Conservation (phyloP, 2,888 invertebrate genomes). For the Ariolimax columbianus region DNA sequence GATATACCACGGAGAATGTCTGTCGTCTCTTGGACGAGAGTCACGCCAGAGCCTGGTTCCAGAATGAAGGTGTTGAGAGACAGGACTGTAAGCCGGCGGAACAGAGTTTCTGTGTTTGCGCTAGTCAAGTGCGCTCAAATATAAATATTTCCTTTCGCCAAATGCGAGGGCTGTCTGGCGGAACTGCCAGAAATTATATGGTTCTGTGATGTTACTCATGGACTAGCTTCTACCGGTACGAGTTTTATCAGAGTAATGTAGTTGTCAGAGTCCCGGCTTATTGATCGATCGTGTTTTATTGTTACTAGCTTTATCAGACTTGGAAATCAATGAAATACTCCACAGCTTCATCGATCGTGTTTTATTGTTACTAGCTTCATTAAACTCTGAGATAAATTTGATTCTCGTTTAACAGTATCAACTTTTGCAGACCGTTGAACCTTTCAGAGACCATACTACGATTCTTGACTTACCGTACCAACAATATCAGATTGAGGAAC, state of each 20-base stretch:
- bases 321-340: no score
- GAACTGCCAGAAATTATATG: constrained; percentile 22
- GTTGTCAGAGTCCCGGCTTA: neutral
- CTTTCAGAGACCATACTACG: no score
- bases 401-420: no score
- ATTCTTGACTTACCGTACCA: no score
- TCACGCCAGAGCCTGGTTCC: constrained; percentile 17
- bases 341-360: no score
- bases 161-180: neutral
- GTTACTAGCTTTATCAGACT: no score
- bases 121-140: constrained; percentile 20
- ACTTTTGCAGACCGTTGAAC: no score
- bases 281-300: neutral
- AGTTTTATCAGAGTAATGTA: neutral
- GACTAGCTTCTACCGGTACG: neutral
- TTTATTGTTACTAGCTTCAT: no score
- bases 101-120: constrained; percentile 31
- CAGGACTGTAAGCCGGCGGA: neutral
- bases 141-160: constrained; percentile 35
- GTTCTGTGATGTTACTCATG: constrained; percentile 6
- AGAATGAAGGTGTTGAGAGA: constrained; percentile 35
- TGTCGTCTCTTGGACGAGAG: constrained; percentile 21
- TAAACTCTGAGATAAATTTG: no score
- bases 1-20: constrained; percentile 31
- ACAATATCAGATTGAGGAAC: no score